Evolutionary conservation across 2,888 invertebrate species (phyloP).

Genomic region (Malachius bipustulatus): DNA sequence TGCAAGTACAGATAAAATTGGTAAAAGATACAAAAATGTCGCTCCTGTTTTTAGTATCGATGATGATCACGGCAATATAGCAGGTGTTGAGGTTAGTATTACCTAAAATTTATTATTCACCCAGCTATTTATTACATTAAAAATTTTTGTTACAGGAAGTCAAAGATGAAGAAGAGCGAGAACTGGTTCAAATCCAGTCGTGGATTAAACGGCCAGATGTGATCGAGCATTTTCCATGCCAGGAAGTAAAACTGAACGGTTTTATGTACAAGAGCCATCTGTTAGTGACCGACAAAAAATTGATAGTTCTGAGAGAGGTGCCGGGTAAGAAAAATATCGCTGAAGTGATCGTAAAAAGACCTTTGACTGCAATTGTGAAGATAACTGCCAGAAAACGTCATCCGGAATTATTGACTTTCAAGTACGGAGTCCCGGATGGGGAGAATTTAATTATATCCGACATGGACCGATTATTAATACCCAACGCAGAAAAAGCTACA

Average conservation of each 20-base stretch:
- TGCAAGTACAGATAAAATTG: slow-evolving; percentile 68
- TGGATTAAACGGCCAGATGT: slow-evolving; percentile 77
- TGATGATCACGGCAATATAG: slow-evolving; percentile 61
- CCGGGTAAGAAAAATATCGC: slow-evolving; percentile 66
- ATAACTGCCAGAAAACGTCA: slow-evolving; percentile 94
- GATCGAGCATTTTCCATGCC: slow-evolving; percentile 78
- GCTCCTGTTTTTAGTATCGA: slow-evolving; percentile 91
- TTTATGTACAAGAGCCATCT: slow-evolving; percentile 81
- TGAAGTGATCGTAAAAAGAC: slow-evolving; percentile 75
- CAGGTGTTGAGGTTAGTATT: slow-evolving; percentile 34
- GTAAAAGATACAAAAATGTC: slow-evolving; percentile 81
- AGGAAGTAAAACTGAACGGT: slow-evolving; percentile 86
- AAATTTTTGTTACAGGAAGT: background rate
- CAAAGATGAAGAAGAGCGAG: slow-evolving; percentile 56
- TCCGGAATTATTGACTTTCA: slow-evolving; percentile 94
- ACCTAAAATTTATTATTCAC: slow-evolving; percentile 2
- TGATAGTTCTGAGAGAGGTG: slow-evolving; percentile 74
- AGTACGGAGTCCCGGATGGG: slow-evolving; percentile 79
- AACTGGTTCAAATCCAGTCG: slow-evolving; percentile 66
- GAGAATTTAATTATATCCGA: slow-evolving; percentile 72
- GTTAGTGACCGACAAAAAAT: slow-evolving; percentile 73
- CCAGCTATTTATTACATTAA: background rate
- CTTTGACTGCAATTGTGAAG: slow-evolving; percentile 85
- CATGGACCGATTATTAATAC: slow-evolving; percentile 86
- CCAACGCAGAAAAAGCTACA: slow-evolving; percentile 82